Base-by-base conservation (phyloP, 2,888 invertebrate genomes). In the Stratiomys singularior region DNA sequence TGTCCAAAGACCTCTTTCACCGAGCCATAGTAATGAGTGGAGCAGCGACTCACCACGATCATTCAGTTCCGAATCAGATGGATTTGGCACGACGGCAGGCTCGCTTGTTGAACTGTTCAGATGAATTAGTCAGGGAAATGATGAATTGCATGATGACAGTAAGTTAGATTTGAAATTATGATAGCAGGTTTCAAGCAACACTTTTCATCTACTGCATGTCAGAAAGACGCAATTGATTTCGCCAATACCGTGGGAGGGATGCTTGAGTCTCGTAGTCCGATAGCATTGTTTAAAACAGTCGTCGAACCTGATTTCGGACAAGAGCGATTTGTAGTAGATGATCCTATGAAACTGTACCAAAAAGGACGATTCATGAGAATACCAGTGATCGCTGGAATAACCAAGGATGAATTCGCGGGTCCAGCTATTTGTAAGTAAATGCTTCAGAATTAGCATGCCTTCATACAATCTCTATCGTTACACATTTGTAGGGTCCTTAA, bases 1-100 rank as follows among this genome's bases (percentile, higher is more conserved):
- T 93, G 90, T 90, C 91, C 0, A 88, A 88, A 84, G 91, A 91
- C 60, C 85, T 94, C 0, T 93, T 93, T 85, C 92, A 93, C 83
- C 89, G 90, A 72, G 93, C 88, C 0, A 91, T 93, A 28, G 90
- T 91, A 1, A 91, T 92, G 90, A 92, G 93, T 81, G 92, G 90
- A 0, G 89, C 92, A 0, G 88, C 89, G 0, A 85, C 89, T 0
- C 87, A 87, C 0, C 89, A 90, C 30, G 87, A 86, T 81, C 86
- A 88, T 0, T 86, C 90, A 1, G 87, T 88, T 0, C 80, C 84
- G 0, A 83, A 90, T 77, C 91, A 91, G 81, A 82, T 89, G 11
- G 83, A 88, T 28, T 81, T 93, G 67, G 92, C 92, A 0, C 86
- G 89, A 77, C 90, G 89, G 78, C 92, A 93, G 82, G 93, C 93